phyloP scores from a whole-genome alignment of 2,888 invertebrate species.

The Aleiodes testaceus region DNA sequence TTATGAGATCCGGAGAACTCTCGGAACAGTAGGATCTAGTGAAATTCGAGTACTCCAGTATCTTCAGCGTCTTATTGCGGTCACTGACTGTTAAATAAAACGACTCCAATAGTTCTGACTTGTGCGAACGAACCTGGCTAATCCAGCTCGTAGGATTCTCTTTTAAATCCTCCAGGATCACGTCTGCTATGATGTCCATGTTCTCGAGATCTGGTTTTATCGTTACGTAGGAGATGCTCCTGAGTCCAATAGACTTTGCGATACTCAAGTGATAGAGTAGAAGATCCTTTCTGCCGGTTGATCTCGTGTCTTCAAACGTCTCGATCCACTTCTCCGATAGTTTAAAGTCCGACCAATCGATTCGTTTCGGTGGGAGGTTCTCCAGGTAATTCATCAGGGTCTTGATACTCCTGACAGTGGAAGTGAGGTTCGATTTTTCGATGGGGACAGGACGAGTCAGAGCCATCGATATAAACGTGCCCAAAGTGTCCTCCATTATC shows the following conservation, averaged over 20 bases:
- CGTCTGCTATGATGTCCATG: slow-evolving; percentile 60
- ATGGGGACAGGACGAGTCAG: slow-evolving; percentile 54
- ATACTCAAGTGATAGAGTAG: slow-evolving; percentile 63
- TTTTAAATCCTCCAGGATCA: slow-evolving; percentile 56
- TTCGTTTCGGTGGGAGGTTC: slow-evolving; percentile 48
- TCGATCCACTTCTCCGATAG: slow-evolving; percentile 53
- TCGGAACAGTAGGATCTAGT: slow-evolving; percentile 59
- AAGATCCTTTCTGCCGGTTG: slow-evolving; percentile 55
- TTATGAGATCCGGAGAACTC: slow-evolving; percentile 56
- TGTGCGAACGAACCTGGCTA: slow-evolving; percentile 57
- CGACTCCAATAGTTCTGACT: slow-evolving; percentile 61
- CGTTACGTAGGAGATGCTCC: slow-evolving; percentile 58
- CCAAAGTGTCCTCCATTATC: slow-evolving; percentile 59
- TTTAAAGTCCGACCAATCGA: slow-evolving; percentile 57
- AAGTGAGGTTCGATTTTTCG: slow-evolving; percentile 63
- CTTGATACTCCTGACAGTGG: slow-evolving; percentile 56
- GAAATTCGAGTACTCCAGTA: slow-evolving; percentile 65
- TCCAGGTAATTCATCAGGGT: slow-evolving; percentile 57
- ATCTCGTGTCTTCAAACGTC: slow-evolving; percentile 51
- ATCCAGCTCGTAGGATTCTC: slow-evolving; percentile 60
- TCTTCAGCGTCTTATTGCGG: slow-evolving; percentile 61
- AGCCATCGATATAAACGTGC: slow-evolving; percentile 59
- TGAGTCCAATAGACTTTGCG: slow-evolving; percentile 57
- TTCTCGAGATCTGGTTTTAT: slow-evolving; percentile 61
- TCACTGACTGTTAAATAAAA: slow-evolving; percentile 65